phyloP scores from a whole-genome alignment of 92 coral and sea anemone species.

The Epizoanthus stellaris region DNA sequence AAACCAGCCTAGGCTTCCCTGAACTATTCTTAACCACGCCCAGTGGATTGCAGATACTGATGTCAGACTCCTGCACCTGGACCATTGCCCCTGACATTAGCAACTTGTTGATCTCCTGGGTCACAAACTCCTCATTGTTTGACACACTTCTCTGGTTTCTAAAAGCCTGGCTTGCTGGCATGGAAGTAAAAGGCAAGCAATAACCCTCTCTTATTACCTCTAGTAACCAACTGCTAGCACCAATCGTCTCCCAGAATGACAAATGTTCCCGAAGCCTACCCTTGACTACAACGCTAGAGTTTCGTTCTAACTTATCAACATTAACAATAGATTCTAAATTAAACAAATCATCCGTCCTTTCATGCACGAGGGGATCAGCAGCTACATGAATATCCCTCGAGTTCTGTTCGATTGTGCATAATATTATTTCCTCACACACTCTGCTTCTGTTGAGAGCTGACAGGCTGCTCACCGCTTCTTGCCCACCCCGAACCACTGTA shows the following conservation, averaged over 20 bases:
- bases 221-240: conserved; percentile 58
- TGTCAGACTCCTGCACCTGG: conserved; percentile 38
- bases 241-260: conserved; percentile 55
- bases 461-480: not conserved
- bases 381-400: not conserved
- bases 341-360: conserved; percentile 2
- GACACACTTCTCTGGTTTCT: conserved; percentile 46
- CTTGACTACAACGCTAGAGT: conserved; percentile 45
- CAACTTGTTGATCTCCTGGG: conserved; percentile 46
- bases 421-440: not conserved
- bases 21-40: conserved; percentile 47
- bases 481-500: conserved; percentile 30
- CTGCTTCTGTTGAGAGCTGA: conserved; percentile 8
- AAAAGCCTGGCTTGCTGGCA: conserved; percentile 40
- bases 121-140: conserved; percentile 46
- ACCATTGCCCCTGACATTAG: conserved; percentile 37
- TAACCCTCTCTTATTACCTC: conserved; percentile 50
- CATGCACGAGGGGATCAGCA: not conserved
- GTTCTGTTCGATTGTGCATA: not conserved
- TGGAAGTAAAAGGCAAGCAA: conserved; percentile 57
- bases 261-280: conserved; percentile 51
- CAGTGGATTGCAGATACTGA: conserved; percentile 54
- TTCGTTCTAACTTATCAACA: conserved; percentile 6
- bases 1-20: conserved; percentile 48
- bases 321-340: conserved; percentile 5